These are phyloP conservation scores for Drosophila paramelanica DNA, from an alignment of 2,888 invertebrate species.

Conservation along the genomic window DNA sequence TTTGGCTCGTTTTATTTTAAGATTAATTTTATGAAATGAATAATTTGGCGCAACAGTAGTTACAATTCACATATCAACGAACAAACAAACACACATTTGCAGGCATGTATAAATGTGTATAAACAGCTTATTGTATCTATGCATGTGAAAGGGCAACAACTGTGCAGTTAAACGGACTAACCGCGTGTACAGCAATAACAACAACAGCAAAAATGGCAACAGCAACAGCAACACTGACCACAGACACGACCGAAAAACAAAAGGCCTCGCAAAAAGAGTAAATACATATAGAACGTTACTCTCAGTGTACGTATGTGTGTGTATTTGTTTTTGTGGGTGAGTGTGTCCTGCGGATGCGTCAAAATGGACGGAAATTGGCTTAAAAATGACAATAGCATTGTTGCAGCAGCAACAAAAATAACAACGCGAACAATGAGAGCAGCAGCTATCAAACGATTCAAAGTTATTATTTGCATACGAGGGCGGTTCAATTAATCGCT, in stretches of 20 bases:
- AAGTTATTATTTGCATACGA: constrained; percentile 23
- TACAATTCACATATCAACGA: constrained; percentile 18
- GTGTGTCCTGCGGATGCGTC: constrained; percentile 69
- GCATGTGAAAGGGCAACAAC: constrained; percentile 29
- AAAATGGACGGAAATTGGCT: constrained; percentile 81
- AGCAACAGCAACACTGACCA: constrained; percentile 33
- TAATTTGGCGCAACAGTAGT: constrained; percentile 19
- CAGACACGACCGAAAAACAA: constrained; percentile 55
- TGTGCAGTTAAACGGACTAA: constrained; percentile 37
- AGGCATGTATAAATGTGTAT: background rate
- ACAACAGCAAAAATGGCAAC: constrained; percentile 15
- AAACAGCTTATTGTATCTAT: constrained; percentile 20
- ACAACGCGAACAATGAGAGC: constrained; percentile 49
- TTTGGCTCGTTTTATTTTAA: constrained; percentile 12
- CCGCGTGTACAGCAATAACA: constrained; percentile 34
- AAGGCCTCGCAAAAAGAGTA: constrained; percentile 42
- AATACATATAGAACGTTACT: constrained; percentile 32
- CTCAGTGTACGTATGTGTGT: constrained; percentile 4
- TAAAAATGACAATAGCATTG: constrained; percentile 75
- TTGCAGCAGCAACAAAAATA: constrained; percentile 36
- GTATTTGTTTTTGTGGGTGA: background rate
- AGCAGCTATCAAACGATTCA: constrained; percentile 46
- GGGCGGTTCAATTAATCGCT: constrained; percentile 27
- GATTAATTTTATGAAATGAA: constrained; percentile 29
- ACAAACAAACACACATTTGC: background rate